phyloP scores from a whole-genome alignment of 2,113 vertebrate genomes.

The Oncorhynchus tshawytscha region DNA sequence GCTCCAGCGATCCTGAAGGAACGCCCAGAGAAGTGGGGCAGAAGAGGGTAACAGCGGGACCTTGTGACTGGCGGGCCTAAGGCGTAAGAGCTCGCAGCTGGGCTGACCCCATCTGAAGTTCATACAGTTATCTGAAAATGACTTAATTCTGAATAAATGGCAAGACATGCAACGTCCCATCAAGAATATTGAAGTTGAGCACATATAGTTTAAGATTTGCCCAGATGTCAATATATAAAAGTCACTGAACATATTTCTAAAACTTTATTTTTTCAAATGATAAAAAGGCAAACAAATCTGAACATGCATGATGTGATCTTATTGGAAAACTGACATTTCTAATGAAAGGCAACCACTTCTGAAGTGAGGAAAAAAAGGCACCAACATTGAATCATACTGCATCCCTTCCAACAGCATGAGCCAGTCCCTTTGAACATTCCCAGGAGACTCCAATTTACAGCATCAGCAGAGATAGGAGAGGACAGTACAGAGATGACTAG shows the following conservation, averaged over 20 bases:
- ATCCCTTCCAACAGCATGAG: not conserved
- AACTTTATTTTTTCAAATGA: no score
- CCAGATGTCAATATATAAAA: no score
- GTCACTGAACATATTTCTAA: no score
- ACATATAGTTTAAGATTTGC: no score
- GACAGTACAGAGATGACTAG: not conserved
- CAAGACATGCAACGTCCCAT: not conserved
- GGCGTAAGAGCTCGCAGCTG: not conserved
- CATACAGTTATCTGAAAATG: no score
- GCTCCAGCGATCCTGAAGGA: not conserved
- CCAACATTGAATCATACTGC: not conserved
- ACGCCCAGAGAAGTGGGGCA: slow-evolving; percentile 27
- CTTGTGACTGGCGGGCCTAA: slow-evolving; percentile 60
- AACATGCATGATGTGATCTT: no score
- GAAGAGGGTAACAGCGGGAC: slow-evolving; percentile 20
- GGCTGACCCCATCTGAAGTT: not conserved
- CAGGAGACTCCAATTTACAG: no score
- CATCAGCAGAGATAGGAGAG: not conserved
- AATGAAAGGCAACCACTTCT: no score
- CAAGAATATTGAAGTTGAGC: no score
- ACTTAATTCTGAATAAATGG: not conserved
- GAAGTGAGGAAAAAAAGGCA: no score
- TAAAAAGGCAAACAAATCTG: no score
- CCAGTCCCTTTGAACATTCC: not conserved
- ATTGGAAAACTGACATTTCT: no score